These are phyloP conservation scores for Zoroaster sp. DNA, from an alignment of 53 echinoderm and acorn worm species.

Conservation along the genomic window DNA sequence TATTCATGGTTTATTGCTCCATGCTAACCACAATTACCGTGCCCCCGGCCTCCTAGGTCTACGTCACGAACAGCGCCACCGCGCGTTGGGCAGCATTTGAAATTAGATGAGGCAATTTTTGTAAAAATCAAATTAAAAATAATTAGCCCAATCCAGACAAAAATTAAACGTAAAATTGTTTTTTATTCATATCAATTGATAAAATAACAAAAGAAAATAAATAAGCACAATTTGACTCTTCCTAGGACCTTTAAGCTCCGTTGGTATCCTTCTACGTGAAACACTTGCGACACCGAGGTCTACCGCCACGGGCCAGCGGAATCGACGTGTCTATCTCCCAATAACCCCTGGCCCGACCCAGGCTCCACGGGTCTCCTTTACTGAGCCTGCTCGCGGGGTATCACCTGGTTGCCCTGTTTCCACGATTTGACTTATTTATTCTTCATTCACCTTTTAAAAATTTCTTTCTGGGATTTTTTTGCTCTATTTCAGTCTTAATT, in stretches of 20 bases:
- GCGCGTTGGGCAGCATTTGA: no score
- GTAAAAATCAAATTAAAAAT: no score
- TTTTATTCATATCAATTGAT: no score
- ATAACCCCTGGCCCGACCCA: slow-evolving; percentile 34
- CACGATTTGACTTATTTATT: neutral
- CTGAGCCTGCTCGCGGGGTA: neutral
- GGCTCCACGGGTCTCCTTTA: slow-evolving; percentile 20
- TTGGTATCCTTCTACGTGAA: neutral
- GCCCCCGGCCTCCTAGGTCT: no score
- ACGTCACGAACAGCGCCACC: no score
- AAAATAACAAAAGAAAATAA: neutral
- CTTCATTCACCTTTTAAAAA: neutral
- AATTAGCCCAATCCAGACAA: no score
- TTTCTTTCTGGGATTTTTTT: neutral
- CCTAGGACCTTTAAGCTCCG: no score
- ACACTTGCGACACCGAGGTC: neutral
- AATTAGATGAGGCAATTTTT: no score
- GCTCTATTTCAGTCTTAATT: slow-evolving; percentile 9
- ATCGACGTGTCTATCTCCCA: slow-evolving; percentile 31
- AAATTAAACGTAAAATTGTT: no score
- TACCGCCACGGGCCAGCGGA: slow-evolving; percentile 2
- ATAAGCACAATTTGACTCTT: no score
- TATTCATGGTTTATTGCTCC: no score
- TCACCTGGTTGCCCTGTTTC: slow-evolving; percentile 36
- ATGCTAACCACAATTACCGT: no score